These are phyloP conservation scores for Chymomyza procnemis DNA, from an alignment of 2,888 invertebrate species.

Conservation along the genomic window DNA sequence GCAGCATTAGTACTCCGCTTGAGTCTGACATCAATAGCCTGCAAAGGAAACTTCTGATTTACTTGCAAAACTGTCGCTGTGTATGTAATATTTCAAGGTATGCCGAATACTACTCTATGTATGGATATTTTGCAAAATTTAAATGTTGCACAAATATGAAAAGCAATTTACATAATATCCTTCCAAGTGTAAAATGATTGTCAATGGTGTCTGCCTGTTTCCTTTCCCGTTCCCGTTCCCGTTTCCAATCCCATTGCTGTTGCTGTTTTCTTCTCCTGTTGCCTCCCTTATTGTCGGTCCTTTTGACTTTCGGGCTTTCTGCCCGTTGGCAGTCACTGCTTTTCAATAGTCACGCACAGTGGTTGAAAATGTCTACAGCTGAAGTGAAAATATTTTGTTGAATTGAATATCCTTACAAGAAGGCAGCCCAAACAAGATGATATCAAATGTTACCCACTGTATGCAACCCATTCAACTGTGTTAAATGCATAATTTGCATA, in stretches of 20 bases:
- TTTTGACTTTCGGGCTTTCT: not conserved
- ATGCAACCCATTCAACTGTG: too few relatives aligned
- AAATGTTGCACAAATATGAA: slow-evolving; percentile 74
- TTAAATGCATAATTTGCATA: not conserved
- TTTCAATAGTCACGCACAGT: not conserved
- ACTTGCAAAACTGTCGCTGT: not conserved
- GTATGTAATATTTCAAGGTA: too few relatives aligned
- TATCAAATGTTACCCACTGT: too few relatives aligned
- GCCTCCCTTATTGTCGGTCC: not conserved
- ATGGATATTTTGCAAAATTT: slow-evolving; percentile 67
- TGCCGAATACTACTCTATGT: slow-evolving; percentile 41
- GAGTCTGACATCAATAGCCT: not conserved
- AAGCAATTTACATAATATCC: slow-evolving; percentile 73
- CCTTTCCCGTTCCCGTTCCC: not conserved
- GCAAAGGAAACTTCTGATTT: not conserved
- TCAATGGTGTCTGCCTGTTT: slow-evolving; percentile 53
- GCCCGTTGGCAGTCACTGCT: not conserved
- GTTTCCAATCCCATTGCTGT: not conserved
- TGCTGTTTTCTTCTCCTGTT: not conserved
- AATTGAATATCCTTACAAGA: too few relatives aligned
- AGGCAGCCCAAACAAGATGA: too few relatives aligned
- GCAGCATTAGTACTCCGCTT: not conserved
- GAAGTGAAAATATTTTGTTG: too few relatives aligned
- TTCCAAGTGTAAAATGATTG: slow-evolving; percentile 74
- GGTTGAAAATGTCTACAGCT: not conserved